These are phyloP conservation scores for Syngnathus floridae DNA, from an alignment of 2,113 vertebrate genomes.

Conservation along the genomic window DNA sequence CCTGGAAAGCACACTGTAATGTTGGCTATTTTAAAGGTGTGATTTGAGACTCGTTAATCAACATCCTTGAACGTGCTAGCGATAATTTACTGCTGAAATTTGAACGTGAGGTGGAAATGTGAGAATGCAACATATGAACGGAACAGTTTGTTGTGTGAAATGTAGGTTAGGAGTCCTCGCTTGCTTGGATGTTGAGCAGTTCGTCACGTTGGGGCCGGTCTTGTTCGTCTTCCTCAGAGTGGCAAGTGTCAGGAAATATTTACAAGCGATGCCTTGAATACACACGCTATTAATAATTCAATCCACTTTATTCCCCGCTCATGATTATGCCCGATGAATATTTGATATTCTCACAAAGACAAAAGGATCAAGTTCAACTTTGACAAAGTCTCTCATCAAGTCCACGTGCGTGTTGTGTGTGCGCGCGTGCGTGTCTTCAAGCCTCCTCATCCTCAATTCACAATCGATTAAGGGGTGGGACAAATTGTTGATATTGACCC, in stretches of 20 bases:
- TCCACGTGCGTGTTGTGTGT: neutral
- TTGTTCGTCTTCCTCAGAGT: slow-evolving; percentile 47
- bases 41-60: neutral
- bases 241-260: slow-evolving; percentile 70
- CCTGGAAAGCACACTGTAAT: slow-evolving; percentile 54
- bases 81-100: no score
- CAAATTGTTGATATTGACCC: neutral
- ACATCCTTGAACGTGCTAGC: neutral
- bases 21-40: neutral
- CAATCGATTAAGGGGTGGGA: neutral
- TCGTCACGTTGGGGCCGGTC: neutral
- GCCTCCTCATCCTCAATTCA: neutral
- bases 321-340: slow-evolving; percentile 78
- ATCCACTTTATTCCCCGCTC: slow-evolving; percentile 72
- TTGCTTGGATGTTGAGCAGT: neutral
- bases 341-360: slow-evolving; percentile 73
- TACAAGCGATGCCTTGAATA: slow-evolving; percentile 70
- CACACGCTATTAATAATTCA: slow-evolving; percentile 77
- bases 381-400: slow-evolving; percentile 62
- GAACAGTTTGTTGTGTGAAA: neutral
- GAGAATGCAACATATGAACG: no score
- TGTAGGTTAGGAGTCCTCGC: neutral
- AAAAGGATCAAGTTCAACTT: slow-evolving; percentile 68
- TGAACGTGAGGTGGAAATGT: no score
- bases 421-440: neutral